Conservation (phyloP, 2,113 vertebrate genomes). For the Dicerorhinus sumatrensis region DNA sequence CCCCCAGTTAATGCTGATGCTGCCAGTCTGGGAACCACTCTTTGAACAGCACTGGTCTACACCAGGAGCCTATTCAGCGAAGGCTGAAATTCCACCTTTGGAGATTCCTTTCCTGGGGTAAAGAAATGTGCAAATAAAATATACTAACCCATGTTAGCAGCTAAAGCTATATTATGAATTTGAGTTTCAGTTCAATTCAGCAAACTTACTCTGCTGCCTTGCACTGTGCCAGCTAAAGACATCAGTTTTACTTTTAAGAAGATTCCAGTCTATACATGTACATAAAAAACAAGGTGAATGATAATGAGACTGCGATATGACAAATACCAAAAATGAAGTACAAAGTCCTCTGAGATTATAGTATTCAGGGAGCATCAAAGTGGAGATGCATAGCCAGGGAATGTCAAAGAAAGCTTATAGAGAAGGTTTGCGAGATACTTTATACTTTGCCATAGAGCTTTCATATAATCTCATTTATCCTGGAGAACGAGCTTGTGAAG, state of each 20-base stretch:
- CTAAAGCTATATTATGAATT: not conserved
- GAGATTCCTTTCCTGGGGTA: not conserved
- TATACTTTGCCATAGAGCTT: constrained; percentile 4
- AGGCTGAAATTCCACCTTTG: not conserved
- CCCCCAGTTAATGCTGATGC: not conserved
- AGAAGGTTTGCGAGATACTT: not conserved
- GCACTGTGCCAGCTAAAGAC: not conserved
- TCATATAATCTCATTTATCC: not conserved
- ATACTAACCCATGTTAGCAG: not conserved
- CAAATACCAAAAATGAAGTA: constrained; percentile 24
- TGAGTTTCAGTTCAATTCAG: not conserved
- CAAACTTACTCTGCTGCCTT: constrained; percentile 24
- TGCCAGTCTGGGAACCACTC: not conserved
- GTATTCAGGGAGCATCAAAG: not conserved
- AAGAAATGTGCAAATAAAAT: constrained; percentile 22
- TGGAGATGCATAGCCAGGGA: not conserved
- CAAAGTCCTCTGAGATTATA: not conserved
- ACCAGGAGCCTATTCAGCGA: not conserved
- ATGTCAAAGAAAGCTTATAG: not conserved
- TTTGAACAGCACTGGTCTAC: not conserved
- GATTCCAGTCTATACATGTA: not conserved
- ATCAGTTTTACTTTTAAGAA: constrained; percentile 8
- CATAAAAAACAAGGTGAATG: constrained; percentile 20
- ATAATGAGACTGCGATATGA: not conserved
- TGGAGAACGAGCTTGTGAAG: not conserved